Evolutionary conservation across 2,888 invertebrate genomes (phyloP), one percentile per base, ranked within the genome.

Genomic region (Drosophila aldrichi): DNA sequence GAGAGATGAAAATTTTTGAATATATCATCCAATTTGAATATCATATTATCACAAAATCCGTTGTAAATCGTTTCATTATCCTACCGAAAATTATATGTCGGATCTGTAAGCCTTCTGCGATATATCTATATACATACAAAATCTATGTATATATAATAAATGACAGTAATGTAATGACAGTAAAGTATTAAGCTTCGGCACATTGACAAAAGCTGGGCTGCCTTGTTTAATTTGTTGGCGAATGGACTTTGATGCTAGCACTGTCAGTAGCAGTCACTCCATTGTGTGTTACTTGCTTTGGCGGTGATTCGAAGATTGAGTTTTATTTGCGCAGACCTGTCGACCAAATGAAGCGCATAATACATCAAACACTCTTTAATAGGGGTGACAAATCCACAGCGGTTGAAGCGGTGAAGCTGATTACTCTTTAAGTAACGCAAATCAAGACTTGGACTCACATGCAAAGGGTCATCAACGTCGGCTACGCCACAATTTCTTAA

Each of bases 331-430:
- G 84, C 92, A 91, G 92, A 92, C 92, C 93, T 93, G 93, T 93
- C 93, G 92, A 91, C 91, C 93, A 93, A 93, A 93, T 93, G 92
- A 93, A 92, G 92, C 93, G 91, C 93, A 93, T 93, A 93, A 93
- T 93, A 92, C 92, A 92, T 93, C 92, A 93, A 93, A 92, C 93
- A 93, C 89, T 91, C 87, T 83, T 91, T 84, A 92, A 90, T 90
- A 86, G 89, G 92, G 92, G 92, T 92, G 92, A 92, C 92, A 92
- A 92, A 92, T 91, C 88, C 90, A 81, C 89, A 90, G 90, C 91
- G 91, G 92, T 92, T 77, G 79, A 29, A 29, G 29, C 29, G 8
- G 65, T 60, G 82, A 77, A 65, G 68, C 73, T 93, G 92, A 93
- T 93, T 93, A 91, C 92, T 92, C 90, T 81, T 70, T 58, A 63